Evolutionary conservation across 2,797 vertebrate species (phyloP), one percentile per base, ranked within the genome.

Genomic region (Iguana delicatissima): DNA sequence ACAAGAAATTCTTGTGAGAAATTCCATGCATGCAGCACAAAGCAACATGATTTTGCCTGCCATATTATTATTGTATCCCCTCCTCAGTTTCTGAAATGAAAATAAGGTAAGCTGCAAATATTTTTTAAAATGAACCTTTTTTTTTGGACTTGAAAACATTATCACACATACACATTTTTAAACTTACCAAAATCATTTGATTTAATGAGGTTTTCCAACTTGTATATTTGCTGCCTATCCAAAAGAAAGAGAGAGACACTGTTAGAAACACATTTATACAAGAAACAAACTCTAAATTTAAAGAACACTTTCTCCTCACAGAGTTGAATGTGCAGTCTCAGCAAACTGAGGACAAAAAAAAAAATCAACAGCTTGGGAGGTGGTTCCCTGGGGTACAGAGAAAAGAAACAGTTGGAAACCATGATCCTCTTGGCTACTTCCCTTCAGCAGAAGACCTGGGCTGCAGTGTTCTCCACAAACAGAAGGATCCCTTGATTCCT

Each of bases 161-260:
- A 22, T 7, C 38, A 29, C 55, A 85, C 4, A 67, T 1, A 80
- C 0, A n/a, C 82, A 94, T 14, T 57, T 0, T 90, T 87, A 92
- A 94, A 95, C 98, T 98, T 98, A 99, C 99, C 98, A 97, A 99
- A 99, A 96, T 99, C 98, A 96, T 93, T 96, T 87, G 95, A 97
- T 93, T 98, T 97, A 80, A 98, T 96, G 95, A 99, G 95, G 57
- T 95, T 96, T 97, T 99, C 98, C 96, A 99, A 96, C 85, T 94
- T 98, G 93, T 98, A 93, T 50, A 99, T 94, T 73, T 97, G 98
- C 96, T 99, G 98, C 96, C 99, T 99, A 97, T 96, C 98, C 92
- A 92, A 92, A 87, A 95, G 91, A 89, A 90, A 95, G 89, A 87
- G n/a, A 89, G 35, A 95, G 87, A 95, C 6, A 22, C 89, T 93